Conservation (phyloP, 1,140 invertebrate genomes). For the Drosophila novamexicana region DNA sequence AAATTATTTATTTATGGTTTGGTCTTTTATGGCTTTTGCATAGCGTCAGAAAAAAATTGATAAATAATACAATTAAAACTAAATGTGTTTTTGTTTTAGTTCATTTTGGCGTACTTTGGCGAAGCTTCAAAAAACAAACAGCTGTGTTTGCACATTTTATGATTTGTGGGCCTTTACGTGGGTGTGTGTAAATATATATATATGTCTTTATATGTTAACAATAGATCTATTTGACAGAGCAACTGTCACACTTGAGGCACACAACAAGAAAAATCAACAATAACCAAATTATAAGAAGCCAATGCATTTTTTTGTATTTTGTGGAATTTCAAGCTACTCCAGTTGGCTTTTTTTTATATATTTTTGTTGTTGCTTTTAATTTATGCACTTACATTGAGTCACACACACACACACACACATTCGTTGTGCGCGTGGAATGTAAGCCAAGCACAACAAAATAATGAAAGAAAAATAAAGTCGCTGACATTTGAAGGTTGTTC, state of each 20-base stretch:
- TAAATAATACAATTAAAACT: conserved; percentile 58
- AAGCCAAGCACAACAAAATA: conserved; percentile 46
- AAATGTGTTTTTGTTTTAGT: conserved; percentile 39
- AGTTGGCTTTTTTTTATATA: conserved; percentile 39
- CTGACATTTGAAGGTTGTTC: conserved; percentile 77
- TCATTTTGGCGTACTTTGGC: conserved; percentile 8
- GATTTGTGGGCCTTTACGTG: conserved; percentile 17
- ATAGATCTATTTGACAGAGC: conserved; percentile 59
- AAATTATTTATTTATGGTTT: conserved; percentile 50
- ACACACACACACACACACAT: conserved; percentile 13
- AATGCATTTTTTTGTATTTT: conserved; percentile 46
- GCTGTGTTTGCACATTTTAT: conserved; percentile 64
- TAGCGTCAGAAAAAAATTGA: conserved; percentile 11
- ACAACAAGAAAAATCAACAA: conserved; percentile 48
- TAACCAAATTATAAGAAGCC: conserved; percentile 31
- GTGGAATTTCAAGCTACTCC: conserved; percentile 57
- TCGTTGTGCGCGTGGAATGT: conserved; percentile 36
- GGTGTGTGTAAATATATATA: conserved; percentile 19
- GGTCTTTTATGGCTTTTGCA: conserved; percentile 41
- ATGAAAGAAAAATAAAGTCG: conserved; percentile 64
- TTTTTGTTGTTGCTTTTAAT: conserved; percentile 44
- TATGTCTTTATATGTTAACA: conserved; percentile 7
- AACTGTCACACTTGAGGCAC: conserved; percentile 49
- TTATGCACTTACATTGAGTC: conserved; percentile 58
- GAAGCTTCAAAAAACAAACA: conserved; percentile 41